Evolutionary conservation across 2,113 vertebrate genomes (phyloP).

Genomic region (Pholis gunnellus): DNA sequence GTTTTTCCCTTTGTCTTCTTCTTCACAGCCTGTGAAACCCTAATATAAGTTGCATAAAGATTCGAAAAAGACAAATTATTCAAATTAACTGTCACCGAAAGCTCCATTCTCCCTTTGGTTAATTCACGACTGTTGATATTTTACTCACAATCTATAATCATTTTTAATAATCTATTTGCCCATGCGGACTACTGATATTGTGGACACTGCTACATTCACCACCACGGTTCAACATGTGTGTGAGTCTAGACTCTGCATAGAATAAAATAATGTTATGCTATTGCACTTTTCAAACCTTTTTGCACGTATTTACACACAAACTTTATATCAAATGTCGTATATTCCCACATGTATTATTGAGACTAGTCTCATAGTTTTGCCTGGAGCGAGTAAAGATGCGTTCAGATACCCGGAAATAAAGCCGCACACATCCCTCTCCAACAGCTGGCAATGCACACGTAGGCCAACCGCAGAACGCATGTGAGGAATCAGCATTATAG

Average conservation of each 20-base stretch:
- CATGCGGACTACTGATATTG: background rate
- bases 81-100: background rate
- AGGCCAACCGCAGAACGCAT: background rate
- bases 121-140: background rate
- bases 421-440: background rate
- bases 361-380: background rate
- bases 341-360: too few species aligned
- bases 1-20: background rate
- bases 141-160: background rate
- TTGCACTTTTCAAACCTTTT: background rate
- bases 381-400: background rate
- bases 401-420: constrained; percentile 24
- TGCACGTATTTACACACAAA: background rate
- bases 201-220: background rate
- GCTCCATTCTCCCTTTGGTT: background rate
- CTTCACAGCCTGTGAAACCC: background rate
- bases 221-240: background rate
- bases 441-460: background rate
- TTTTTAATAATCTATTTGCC: background rate
- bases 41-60: background rate
- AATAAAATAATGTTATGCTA: background rate
- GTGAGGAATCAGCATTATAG: background rate
- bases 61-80: background rate
- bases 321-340: background rate
- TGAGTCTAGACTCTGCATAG: background rate